A percentile compares a stretch with the other conserved stretches of the same genome.
Conservation (phyloP, 2,797 vertebrate genomes). For the Paramormyrops hopkinsi region DNA sequence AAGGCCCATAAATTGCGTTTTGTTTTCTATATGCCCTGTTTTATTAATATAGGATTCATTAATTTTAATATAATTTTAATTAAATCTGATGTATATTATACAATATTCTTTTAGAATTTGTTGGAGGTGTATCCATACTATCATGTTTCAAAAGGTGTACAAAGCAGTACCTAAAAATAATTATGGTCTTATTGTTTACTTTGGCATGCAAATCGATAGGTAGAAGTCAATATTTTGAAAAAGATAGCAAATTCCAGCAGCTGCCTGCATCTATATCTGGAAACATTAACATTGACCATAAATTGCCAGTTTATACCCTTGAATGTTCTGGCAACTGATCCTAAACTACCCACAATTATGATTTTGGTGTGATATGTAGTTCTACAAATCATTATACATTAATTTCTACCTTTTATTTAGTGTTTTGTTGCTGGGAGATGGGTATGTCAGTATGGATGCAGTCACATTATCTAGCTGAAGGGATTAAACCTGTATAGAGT, state of each 20-base stretch:
- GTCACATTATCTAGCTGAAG: not conserved
- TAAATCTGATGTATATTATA: not conserved
- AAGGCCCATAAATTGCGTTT: not conserved
- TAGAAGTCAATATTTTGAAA: not conserved
- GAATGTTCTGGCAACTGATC: not conserved
- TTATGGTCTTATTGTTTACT: not conserved
- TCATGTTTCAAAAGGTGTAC: not conserved
- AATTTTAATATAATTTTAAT: not conserved
- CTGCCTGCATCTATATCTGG: not conserved
- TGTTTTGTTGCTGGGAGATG: not conserved
- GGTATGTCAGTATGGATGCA: not conserved
- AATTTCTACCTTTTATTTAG: not conserved
- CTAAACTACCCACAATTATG: not conserved
- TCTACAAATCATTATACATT: not conserved
- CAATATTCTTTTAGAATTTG: not conserved
- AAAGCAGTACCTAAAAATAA: not conserved
- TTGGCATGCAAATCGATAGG: not conserved
- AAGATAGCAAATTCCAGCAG: not conserved
- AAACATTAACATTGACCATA: not conserved
- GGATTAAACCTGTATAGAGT: not conserved
- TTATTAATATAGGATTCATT: not conserved
- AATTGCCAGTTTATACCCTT: not conserved
- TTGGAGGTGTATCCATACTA: not conserved
- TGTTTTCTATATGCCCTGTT: not conserved
- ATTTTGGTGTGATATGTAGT: not conserved